These are phyloP conservation scores for Pegoplata infirma DNA, from an alignment of 2,888 invertebrate species.

Conservation along the genomic window DNA sequence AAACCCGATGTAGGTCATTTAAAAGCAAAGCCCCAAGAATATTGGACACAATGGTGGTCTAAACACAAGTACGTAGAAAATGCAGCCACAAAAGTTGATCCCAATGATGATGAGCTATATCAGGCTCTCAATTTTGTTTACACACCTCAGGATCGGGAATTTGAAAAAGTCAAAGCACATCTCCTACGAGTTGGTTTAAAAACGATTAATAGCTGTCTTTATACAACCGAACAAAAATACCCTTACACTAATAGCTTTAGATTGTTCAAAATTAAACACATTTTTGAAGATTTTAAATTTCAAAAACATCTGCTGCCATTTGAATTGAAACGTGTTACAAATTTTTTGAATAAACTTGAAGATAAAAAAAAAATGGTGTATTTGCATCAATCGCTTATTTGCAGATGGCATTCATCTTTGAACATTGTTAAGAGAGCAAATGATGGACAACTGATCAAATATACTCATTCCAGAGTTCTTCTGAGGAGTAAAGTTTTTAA, in stretches of 20 bases:
- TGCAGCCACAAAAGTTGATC: constrained; percentile 40
- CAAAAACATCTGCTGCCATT: background rate
- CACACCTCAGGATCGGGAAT: background rate
- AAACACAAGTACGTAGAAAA: constrained; percentile 63
- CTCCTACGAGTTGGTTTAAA: background rate
- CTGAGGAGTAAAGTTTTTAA: constrained; percentile 61
- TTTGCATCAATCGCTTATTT: background rate
- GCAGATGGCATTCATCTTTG: background rate
- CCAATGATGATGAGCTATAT: constrained; percentile 8
- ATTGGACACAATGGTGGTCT: constrained; percentile 62
- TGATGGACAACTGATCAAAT: background rate
- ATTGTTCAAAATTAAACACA: background rate
- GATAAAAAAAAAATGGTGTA: background rate
- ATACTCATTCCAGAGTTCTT: background rate
- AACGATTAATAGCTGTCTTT: background rate
- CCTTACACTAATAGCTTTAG: background rate
- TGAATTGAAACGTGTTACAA: background rate
- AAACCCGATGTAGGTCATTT: background rate
- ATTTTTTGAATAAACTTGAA: background rate
- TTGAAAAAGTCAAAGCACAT: background rate
- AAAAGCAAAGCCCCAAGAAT: background rate
- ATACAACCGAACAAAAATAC: background rate
- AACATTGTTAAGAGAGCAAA: background rate
- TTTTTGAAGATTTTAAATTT: background rate
- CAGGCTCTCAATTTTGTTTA: background rate